Conservation (phyloP, 1,140 invertebrate genomes). For the Macrocentrus cingulum region DNA sequence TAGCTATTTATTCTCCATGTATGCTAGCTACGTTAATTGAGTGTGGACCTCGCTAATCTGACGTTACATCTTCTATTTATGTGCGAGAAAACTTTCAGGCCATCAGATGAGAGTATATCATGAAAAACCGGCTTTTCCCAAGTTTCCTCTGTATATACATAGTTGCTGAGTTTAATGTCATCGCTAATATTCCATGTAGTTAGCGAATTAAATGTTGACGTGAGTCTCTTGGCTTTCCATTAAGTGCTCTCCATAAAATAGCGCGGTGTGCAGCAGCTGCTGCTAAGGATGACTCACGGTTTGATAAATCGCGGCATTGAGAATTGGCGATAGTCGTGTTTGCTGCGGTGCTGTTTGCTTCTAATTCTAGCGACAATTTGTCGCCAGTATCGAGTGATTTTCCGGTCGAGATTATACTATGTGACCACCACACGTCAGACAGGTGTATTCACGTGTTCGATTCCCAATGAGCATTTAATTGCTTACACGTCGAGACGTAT, state of each 20-base stretch:
- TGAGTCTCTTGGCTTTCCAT: background rate
- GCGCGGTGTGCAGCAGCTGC: no score
- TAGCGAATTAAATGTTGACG: background rate
- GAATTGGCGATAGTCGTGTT: no score
- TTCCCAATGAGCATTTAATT: slow-evolving; percentile 55
- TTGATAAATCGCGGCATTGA: no score
- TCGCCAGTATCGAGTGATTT: slow-evolving; percentile 53
- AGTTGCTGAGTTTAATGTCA: slow-evolving; percentile 5
- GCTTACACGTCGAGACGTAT: slow-evolving; percentile 37
- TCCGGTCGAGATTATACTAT: slow-evolving; percentile 50
- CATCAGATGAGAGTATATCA: background rate
- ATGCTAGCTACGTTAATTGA: no score
- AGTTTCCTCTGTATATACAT: background rate
- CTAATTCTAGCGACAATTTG: slow-evolving; percentile 30
- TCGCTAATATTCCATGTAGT: slow-evolving; percentile 1
- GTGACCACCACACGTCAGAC: slow-evolving; percentile 51
- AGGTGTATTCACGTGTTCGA: slow-evolving; percentile 49
- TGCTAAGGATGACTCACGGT: no score
- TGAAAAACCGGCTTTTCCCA: background rate
- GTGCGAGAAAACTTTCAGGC: no score
- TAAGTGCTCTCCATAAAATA: no score
- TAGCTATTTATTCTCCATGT: no score
- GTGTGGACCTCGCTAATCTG: no score
- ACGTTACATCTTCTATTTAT: no score
- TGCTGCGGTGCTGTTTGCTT: no score